Percentiles rank a stretch among this genome's conserved stretches.
Evolutionary conservation across 2,113 vertebrate species (phyloP).

Genomic region (Amphilophus citrinellus): DNA sequence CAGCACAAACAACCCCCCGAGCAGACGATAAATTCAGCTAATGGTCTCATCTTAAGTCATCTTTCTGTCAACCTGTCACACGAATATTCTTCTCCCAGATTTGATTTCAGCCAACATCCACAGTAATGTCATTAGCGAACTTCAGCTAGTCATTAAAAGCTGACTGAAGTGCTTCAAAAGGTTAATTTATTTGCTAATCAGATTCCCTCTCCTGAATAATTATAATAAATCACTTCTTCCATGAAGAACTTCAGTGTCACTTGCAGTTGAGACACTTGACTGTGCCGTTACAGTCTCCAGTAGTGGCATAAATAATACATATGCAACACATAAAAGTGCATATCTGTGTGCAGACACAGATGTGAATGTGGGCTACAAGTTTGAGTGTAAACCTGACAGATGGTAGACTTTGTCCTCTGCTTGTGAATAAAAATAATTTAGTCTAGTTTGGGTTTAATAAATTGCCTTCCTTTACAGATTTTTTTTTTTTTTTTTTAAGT

Average conservation of each 20-base stretch:
- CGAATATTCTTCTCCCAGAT: constrained; percentile 26
- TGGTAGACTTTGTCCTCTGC: not conserved
- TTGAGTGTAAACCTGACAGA: constrained; percentile 27
- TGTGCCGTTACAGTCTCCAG: not conserved
- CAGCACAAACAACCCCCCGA: constrained; percentile 25
- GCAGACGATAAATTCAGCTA: constrained; percentile 36
- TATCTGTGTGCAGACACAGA: not conserved
- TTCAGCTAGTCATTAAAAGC: constrained; percentile 49
- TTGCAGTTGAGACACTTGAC: constrained; percentile 16
- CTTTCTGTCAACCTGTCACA: constrained; percentile 41
- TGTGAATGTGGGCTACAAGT: not conserved
- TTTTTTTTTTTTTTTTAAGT: not conserved
- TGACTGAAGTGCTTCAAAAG: constrained; percentile 54
- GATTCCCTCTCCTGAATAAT: constrained; percentile 40
- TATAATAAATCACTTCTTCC: constrained; percentile 56
- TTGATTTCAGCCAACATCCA: constrained; percentile 26
- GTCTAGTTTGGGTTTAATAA: not conserved
- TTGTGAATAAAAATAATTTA: not conserved
- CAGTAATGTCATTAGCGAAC: constrained; percentile 39
- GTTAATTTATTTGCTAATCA: constrained; percentile 63
- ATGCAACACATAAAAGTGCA: not conserved
- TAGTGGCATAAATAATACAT: constrained; percentile 13
- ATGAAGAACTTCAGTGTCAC: constrained; percentile 20
- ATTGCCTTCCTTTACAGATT: not conserved
- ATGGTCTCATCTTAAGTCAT: constrained; percentile 38